These are phyloP conservation scores for Pseudanteris insignis DNA, from an alignment of 2,888 invertebrate species.

Conservation along the genomic window DNA sequence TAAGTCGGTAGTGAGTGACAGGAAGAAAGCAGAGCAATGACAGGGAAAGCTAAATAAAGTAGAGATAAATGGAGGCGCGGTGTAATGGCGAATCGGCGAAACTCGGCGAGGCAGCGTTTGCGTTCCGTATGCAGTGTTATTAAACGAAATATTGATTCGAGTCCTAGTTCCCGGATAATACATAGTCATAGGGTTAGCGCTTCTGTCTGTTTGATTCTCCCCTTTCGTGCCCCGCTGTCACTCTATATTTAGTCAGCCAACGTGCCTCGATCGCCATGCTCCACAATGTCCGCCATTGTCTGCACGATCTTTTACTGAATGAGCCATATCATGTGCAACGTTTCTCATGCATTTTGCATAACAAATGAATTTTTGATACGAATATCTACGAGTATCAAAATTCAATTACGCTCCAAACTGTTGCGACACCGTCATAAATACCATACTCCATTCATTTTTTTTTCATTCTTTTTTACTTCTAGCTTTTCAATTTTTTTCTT, in stretches of 20 bases:
- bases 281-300: conserved; percentile 42
- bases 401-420: conserved; percentile 28
- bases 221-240: conserved; percentile 32
- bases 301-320: conserved; percentile 31
- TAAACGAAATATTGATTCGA: conserved; percentile 67
- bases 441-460: no score
- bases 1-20: no score
- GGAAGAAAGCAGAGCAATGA: conserved; percentile 3
- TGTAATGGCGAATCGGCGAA: conserved; percentile 16
- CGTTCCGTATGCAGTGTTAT: conserved; percentile 59
- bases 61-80: conserved; percentile 17
- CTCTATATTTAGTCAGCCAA: conserved; percentile 38
- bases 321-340: conserved; percentile 41
- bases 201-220: conserved; percentile 60
- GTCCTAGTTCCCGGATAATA: conserved; percentile 66
- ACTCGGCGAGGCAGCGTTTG: conserved; percentile 46
- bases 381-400: conserved; percentile 41
- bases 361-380: conserved; percentile 37
- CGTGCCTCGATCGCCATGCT: conserved; percentile 34
- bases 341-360: conserved; percentile 43
- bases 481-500: no score
- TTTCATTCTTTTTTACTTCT: no score
- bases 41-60: conserved; percentile 21
- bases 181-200: conserved; percentile 64
- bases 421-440: conserved; percentile 19